Evolutionary conservation across 2,797 vertebrate genomes (phyloP), one percentile per base, ranked within the genome.

Genomic region (Anabas testudineus): DNA sequence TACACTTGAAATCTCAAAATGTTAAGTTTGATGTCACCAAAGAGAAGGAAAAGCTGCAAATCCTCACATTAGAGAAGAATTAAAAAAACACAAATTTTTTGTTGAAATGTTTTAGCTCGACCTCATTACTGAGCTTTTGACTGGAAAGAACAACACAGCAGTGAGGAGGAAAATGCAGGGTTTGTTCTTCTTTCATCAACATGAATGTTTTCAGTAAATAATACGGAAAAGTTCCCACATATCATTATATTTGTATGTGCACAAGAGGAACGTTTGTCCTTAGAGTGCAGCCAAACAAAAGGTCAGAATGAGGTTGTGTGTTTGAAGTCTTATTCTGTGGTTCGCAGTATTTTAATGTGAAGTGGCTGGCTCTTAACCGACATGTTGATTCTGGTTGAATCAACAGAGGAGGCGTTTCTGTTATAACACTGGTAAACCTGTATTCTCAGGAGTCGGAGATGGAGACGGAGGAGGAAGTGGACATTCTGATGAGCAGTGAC

Each of bases 401-500:
- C 7, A 32, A 32, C 30, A 9, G 30, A 10, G 8, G 30, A 32
- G 10, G 32, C 1, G 30, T 28, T 28, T 28, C 26, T 28, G 26
- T 28, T 28, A 3, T 28, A 28, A 28, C 24, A 26, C 24, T 26
- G 24, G 4, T 28, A 28, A 28, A 28, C 36, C 13, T 67, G 42
- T 67, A 1, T 46, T 57, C 81, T 46, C 86, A 99, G 98, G 98
- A 99, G 88, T 99, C 97, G 0, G 98, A 99, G 91, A 96, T 98
- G 96, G 98, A 99, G 93, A 99, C 98, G 0, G 98, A 99, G 87
- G 98, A 99, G 74, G 98, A 99, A 71, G 98, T 99, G 80, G 98
- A 99, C 90, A 99, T 99, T 90, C 90, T 99, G 87, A 99, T 99
- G 98, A 99, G 98, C 92, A 99, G 98, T 0, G 98, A 99, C 62